A percentile compares a stretch with the other conserved stretches of the same genome.
phyloP scores from a whole-genome alignment of 2,113 vertebrate species.

The Solea senegalensis region DNA sequence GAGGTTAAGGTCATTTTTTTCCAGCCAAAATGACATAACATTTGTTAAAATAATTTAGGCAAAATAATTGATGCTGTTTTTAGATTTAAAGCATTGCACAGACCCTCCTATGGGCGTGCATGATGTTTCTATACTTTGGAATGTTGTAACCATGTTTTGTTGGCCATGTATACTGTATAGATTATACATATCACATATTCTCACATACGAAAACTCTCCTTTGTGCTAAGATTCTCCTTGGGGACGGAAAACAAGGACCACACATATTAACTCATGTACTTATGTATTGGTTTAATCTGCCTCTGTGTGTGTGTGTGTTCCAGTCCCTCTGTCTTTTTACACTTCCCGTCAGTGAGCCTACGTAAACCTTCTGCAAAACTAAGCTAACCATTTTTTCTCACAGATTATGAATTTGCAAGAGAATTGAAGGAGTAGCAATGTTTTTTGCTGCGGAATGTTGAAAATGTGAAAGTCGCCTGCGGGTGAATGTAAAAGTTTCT shows the following conservation, averaged over 20 bases:
- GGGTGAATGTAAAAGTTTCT: conserved; percentile 60
- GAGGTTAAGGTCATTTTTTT: too few relatives aligned
- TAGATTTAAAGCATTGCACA: too few relatives aligned
- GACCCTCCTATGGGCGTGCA: too few relatives aligned
- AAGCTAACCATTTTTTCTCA: conserved; percentile 28
- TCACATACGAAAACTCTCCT: background rate
- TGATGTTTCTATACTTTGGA: too few relatives aligned
- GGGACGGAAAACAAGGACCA: conserved; percentile 17
- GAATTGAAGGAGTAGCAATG: conserved; percentile 57
- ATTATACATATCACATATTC: too few relatives aligned
- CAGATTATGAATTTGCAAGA: conserved; percentile 42
- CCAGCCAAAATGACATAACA: too few relatives aligned
- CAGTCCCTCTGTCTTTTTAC: conserved; percentile 54
- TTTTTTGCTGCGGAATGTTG: conserved; percentile 63
- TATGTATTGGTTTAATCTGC: conserved; percentile 41
- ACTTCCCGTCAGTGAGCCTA: conserved; percentile 40
- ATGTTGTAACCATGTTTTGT: too few relatives aligned
- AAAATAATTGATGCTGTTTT: too few relatives aligned
- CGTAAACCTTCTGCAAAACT: conserved; percentile 20
- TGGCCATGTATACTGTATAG: too few relatives aligned
- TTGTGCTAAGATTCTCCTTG: conserved; percentile 20
- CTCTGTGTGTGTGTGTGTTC: conserved; percentile 45
- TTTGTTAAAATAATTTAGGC: too few relatives aligned
- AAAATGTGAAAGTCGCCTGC: conserved; percentile 65
- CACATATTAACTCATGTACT: conserved; percentile 38